Evolutionary conservation across 2,113 vertebrate genomes (phyloP), one percentile per base, ranked within the genome.

Genomic region (Zosterops hypoxanthus): DNA sequence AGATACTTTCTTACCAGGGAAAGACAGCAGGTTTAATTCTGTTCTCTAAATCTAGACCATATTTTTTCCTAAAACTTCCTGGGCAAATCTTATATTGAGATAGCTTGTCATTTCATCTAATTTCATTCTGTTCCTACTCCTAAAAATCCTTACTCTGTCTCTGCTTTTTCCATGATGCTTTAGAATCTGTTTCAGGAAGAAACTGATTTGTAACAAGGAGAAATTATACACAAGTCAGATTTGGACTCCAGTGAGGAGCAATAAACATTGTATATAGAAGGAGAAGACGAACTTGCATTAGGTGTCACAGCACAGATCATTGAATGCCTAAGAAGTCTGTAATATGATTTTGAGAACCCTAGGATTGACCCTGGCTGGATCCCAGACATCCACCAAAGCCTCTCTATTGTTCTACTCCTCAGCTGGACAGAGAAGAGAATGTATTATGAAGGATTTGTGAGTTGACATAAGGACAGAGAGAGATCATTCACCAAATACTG

Each of bases 91-190:
- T 75, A 36, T 18, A 42, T n/a, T 81, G 33, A 75, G 68, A 75
- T 31, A 55, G 0, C 1, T 46, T 59, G 5, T 39, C 0, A 3
- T 77, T 78, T 70, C 0, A 47, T 82, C 68, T 78, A 2, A 41
- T 42, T 66, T 46, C 0, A 0, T 56, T 79, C 12, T 59, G 11
- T 41, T 75, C 15, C 25, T 81, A 41, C 19, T 81, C 28, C 12
- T 76, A 88, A 91, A 73, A 60, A 55, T 25, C n/a, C 26, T 41
- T 18, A 49, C 6, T 86, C 12, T 21, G 5, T 12, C 26, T 84
- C 19, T 75, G 7, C 2, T 17, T 75, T 70, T 91, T 56, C 31
- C 9, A 23, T 53, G 57, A 42, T 23, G 17, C 0, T 80, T 77
- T 66, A 28, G 21, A 65, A 73, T 50, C 14, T 49, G 4, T 64